phyloP scores from a whole-genome alignment of 2,113 vertebrate genomes.

The Hydrochoerus hydrochaeris region DNA sequence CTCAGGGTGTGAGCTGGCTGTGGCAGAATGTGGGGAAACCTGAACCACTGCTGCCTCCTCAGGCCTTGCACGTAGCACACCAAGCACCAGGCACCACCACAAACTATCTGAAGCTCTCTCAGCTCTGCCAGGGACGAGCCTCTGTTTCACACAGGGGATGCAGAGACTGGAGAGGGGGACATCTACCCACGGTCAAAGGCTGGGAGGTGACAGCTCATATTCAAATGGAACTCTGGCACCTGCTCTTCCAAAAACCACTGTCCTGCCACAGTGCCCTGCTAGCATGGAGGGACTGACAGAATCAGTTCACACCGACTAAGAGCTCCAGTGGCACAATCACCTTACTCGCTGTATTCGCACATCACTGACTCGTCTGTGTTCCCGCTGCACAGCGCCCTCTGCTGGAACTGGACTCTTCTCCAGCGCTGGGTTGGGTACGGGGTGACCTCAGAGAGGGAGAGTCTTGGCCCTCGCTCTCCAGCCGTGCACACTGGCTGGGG shows the following conservation, averaged over 20 bases:
- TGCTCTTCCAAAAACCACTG: neutral
- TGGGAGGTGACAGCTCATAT: neutral
- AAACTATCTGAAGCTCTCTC: neutral
- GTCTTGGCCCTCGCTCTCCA: neutral
- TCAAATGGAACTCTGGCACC: neutral
- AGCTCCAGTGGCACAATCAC: too few relatives aligned
- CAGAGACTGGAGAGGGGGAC: neutral
- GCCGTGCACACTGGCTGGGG: neutral
- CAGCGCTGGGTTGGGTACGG: too few relatives aligned
- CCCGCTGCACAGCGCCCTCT: rapidly evolving
- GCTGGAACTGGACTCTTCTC: neutral
- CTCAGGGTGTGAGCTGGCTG: too few relatives aligned
- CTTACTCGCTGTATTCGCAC: too few relatives aligned
- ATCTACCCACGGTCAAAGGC: neutral
- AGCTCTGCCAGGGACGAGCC: neutral
- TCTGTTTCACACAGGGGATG: neutral
- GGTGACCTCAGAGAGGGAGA: neutral
- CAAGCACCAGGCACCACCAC: rapidly evolving
- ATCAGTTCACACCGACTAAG: rapidly evolving
- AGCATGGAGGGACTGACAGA: neutral
- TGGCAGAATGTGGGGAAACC: rapidly evolving
- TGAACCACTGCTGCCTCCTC: neutral
- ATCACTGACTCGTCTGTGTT: rapidly evolving
- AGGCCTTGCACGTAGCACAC: rapidly evolving
- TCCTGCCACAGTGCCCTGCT: rapidly evolving